phyloP scores from a whole-genome alignment of 2,797 vertebrate species.

The Phoxinus dragarum region DNA sequence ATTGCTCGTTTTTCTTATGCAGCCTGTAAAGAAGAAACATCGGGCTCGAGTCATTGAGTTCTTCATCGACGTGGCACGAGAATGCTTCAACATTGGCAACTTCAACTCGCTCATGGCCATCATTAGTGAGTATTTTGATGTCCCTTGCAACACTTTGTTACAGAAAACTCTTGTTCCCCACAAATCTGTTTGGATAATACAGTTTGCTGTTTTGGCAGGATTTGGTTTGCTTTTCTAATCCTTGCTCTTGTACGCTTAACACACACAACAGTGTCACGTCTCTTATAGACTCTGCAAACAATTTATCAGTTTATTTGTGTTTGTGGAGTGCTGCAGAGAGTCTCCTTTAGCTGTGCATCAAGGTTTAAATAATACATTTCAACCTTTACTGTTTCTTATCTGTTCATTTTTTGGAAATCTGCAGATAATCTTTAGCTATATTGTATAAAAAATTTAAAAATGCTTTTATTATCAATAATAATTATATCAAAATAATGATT shows the following conservation, averaged over 20 bases:
- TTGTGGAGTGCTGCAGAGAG: background rate
- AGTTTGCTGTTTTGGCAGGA: slow-evolving; percentile 55
- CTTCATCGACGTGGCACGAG: slow-evolving; percentile 93
- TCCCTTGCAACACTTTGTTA: background rate
- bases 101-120: slow-evolving; percentile 98
- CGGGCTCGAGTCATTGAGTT: slow-evolving; percentile 91
- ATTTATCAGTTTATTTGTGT: slow-evolving; percentile 8
- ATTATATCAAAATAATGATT: slow-evolving; percentile 1
- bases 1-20: slow-evolving; percentile 1
- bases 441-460: too few relatives aligned
- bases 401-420: background rate
- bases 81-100: slow-evolving; percentile 97
- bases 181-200: slow-evolving; percentile 49
- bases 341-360: background rate
- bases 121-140: slow-evolving; percentile 85
- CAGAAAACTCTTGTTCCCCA: slow-evolving; percentile 37
- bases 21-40: slow-evolving; percentile 95
- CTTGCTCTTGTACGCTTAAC: slow-evolving; percentile 14
- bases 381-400: background rate
- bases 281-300: background rate
- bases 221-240: slow-evolving; percentile 41
- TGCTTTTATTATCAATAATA: background rate
- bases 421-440: background rate
- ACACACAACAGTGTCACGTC: slow-evolving; percentile 18
- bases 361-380: background rate